Base-by-base conservation (phyloP, 2,113 vertebrate genomes). In the Atlantisia rogersi region DNA sequence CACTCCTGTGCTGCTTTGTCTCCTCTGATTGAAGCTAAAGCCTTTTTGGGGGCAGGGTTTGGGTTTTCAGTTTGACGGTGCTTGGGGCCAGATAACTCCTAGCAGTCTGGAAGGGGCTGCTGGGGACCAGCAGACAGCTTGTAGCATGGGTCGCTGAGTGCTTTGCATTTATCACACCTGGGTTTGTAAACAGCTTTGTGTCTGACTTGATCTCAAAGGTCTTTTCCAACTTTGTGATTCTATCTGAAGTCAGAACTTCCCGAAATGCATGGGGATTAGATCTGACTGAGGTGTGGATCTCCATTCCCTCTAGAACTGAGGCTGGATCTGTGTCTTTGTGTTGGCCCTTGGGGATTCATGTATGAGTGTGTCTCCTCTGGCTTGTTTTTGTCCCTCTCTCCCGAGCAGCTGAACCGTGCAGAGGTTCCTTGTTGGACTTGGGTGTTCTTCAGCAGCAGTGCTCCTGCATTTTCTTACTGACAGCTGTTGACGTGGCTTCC, bases 101-200 rank as follows among this genome's bases (percentile, higher is more conserved):
- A 60, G 28, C 39, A 75, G 92, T 24, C 59, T 88, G 91, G 75
- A 74, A 48, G 92, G 32, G 28, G 65, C 90, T 55, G 2, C 59
- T 55, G 90, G 82, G 84, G 95, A 22, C 81, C 28, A 50, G 82
- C 93, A 92, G 82, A 62, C 78, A 62, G 78, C 64, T 85, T 19
- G 9, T 70, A 86, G 92, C 94, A 80, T 88, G 94, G 50, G 77
- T 96, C 79, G 46, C 35, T 89, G 80, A 81, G 62, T 63, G 70
- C 29, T 94, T 96, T 94, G 94, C 96, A 94, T 97, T 77, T 93
- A 53, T 53, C 53, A 91, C 96, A 95, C 87, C 95, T 96, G 95
- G 77, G 67, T 86, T 94, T 76, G 65, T 58, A 39, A 91, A 71
- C 32, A 1, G 1, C 29, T 75, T 94, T 75, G 70, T 9, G 2